Evolutionary conservation across 2,797 vertebrate species (phyloP).

Genomic region (Rhinoraja longicauda): DNA sequence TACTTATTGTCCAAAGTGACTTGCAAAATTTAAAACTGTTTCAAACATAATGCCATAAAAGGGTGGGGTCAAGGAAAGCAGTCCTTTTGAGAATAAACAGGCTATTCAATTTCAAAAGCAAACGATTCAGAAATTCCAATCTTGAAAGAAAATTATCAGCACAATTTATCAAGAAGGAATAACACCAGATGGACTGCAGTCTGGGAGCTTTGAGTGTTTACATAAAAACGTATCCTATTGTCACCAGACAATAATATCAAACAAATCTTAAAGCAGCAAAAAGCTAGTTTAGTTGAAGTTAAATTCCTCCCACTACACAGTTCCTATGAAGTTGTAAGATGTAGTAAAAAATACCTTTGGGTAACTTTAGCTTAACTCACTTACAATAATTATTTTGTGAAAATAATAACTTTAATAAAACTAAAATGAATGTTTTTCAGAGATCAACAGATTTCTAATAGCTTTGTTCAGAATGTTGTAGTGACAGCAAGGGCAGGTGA

Average conservation of each 20-base stretch:
- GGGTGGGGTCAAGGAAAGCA: constrained; percentile 47
- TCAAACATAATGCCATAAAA: constrained; percentile 50
- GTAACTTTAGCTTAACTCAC: not conserved
- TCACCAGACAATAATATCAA: constrained; percentile 26
- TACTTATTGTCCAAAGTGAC: constrained; percentile 47
- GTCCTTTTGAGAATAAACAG: constrained; percentile 43
- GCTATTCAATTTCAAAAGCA: constrained; percentile 41
- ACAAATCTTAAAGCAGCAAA: constrained; percentile 30
- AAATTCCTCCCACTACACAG: not conserved
- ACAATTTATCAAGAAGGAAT: constrained; percentile 41
- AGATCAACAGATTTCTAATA: not conserved
- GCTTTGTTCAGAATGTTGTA: too few species aligned
- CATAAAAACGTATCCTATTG: constrained; percentile 38
- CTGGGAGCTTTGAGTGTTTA: constrained; percentile 38
- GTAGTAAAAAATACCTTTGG: not conserved
- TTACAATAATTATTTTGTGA: not conserved
- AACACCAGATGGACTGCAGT: constrained; percentile 38
- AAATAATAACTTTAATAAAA: constrained; percentile 27
- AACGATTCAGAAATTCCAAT: constrained; percentile 41
- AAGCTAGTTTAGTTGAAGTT: constrained; percentile 22
- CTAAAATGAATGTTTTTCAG: not conserved
- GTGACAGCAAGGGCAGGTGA: not conserved
- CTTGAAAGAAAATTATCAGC: constrained; percentile 41
- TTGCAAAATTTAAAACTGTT: constrained; percentile 55
- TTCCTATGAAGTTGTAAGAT: not conserved